Percentiles rank a stretch among this genome's conserved stretches.
phyloP scores from a whole-genome alignment of 2,888 invertebrate species.

The Celastrina argiolus region DNA sequence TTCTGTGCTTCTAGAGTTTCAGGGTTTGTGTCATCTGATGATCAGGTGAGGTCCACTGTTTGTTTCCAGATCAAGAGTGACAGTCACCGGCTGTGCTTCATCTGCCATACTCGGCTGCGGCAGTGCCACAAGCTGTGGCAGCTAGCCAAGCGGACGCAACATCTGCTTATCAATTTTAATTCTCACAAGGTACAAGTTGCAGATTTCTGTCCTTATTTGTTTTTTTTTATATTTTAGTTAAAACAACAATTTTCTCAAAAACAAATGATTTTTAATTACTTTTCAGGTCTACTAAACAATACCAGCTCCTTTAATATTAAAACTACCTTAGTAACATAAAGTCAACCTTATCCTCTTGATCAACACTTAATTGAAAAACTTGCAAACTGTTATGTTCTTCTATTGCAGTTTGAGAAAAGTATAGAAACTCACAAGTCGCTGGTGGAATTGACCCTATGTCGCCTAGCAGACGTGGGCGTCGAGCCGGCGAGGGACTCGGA shows the following conservation, averaged over 20 bases:
- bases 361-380: no score
- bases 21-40: no score
- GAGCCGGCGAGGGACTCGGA: not conserved
- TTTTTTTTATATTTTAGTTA: no score
- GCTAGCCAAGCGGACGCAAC: constrained; percentile 4
- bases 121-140: not conserved
- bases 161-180: not conserved
- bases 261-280: no score
- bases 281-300: no score
- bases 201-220: not conserved
- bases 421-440: not conserved
- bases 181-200: not conserved
- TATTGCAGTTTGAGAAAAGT: not conserved
- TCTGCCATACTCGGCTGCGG: not conserved
- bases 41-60: no score
- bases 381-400: no score
- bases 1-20: no score
- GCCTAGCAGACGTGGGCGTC: not conserved
- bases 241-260: no score
- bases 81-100: constrained; percentile 7
- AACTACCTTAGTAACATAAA: no score
- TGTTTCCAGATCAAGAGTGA: constrained; percentile 7
- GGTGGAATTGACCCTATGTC: not conserved
- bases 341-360: no score
- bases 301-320: no score